phyloP scores from a whole-genome alignment of 23 tunicate genomes.

The Corella eumyota region DNA sequence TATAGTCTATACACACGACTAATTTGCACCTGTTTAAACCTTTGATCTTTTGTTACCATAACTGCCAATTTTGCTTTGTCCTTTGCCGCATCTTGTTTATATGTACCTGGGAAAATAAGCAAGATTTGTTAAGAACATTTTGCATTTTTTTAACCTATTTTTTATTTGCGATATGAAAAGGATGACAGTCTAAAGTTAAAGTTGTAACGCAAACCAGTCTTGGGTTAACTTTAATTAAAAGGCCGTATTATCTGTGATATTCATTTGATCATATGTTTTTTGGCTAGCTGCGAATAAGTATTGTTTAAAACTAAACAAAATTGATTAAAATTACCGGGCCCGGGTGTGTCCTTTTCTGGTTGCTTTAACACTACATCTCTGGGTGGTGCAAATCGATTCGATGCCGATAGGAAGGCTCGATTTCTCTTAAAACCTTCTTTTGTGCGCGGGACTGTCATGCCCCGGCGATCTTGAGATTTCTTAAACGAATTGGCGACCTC shows the following conservation, averaged over 20 bases:
- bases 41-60: conserved; percentile 61
- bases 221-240: too few species aligned
- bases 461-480: conserved; percentile 45
- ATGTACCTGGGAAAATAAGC: conserved; percentile 29
- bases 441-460: conserved; percentile 35
- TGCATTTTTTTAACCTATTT: too few species aligned
- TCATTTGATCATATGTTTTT: too few species aligned
- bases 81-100: conserved; percentile 23
- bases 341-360: conserved; percentile 73
- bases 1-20: too few species aligned
- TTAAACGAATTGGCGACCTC: conserved; percentile 83
- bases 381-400: conserved; percentile 65
- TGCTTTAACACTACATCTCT: conserved; percentile 27
- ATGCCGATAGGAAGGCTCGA: conserved; percentile 59
- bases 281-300: too few species aligned
- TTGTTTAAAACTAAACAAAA: too few species aligned
- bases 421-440: conserved; percentile 61
- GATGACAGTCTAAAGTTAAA: too few species aligned
- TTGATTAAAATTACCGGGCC: conserved; percentile 42
- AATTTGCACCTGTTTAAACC: conserved; percentile 59
- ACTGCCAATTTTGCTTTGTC: conserved; percentile 62
- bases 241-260: too few species aligned
- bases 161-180: too few species aligned
- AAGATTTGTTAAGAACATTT: too few species aligned
- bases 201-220: too few species aligned